Evolutionary conservation across 2,888 invertebrate species (phyloP).

Genomic region (Globia sparganii): DNA sequence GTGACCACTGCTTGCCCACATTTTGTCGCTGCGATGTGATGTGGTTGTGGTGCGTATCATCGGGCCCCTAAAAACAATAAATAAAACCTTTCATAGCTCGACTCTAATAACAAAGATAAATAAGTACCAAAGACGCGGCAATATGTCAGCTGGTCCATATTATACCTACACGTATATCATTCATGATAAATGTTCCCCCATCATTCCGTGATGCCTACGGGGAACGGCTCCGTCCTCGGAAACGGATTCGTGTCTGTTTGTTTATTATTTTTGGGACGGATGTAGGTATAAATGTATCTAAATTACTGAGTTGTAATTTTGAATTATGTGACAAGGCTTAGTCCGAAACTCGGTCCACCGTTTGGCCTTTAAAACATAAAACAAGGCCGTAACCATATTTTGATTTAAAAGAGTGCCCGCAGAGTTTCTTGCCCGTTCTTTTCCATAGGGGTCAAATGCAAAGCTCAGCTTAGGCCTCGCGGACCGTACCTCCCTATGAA

Average conservation of each 20-base stretch:
- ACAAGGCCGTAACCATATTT: too few relatives aligned
- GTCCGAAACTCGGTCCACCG: too few relatives aligned
- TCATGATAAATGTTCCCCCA: slow-evolving; percentile 61
- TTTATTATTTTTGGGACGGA: slow-evolving; percentile 1
- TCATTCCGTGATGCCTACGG: slow-evolving; percentile 45
- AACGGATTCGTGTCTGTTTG: slow-evolving; percentile 13
- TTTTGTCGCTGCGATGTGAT: not conserved
- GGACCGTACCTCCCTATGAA: too few relatives aligned
- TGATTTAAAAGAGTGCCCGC: too few relatives aligned
- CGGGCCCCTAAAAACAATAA: not conserved
- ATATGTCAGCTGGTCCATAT: slow-evolving; percentile 47
- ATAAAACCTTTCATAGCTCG: slow-evolving; percentile 27
- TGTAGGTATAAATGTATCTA: not conserved
- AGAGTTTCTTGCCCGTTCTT: too few relatives aligned
- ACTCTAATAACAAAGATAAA: slow-evolving; percentile 58
- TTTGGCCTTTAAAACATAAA: not conserved
- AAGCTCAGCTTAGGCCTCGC: too few relatives aligned
- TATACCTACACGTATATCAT: slow-evolving; percentile 37
- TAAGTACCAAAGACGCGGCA: slow-evolving; percentile 47
- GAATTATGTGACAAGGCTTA: not conserved
- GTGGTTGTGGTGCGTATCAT: too few relatives aligned
- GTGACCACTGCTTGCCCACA: not conserved
- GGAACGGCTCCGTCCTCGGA: slow-evolving; percentile 26
- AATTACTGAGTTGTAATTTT: slow-evolving; percentile 8
- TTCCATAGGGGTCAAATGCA: too few relatives aligned